These are phyloP conservation scores for Trachymyrmex septentrionalis DNA, from an alignment of 1,140 invertebrate genomes.

Conservation along the genomic window DNA sequence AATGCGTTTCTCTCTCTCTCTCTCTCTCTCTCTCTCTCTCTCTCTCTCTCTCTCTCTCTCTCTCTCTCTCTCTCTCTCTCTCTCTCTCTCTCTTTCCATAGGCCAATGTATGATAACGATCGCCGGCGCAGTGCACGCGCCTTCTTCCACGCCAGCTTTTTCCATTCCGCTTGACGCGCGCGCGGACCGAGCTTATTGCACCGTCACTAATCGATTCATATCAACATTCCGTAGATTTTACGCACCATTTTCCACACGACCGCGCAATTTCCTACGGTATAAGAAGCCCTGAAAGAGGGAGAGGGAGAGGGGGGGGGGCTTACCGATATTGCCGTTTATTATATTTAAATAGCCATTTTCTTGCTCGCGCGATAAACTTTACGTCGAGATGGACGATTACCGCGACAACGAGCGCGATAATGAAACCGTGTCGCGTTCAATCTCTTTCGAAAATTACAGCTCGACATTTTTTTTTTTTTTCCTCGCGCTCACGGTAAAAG, in stretches of 20 bases:
- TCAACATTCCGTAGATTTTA: conserved; percentile 23
- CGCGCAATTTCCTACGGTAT: conserved; percentile 30
- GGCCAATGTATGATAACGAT: conserved; percentile 49
- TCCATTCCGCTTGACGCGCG: neutral
- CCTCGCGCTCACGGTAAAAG: neutral
- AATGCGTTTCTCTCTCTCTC: conserved; percentile 40
- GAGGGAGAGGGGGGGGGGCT: neutral
- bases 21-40: neutral
- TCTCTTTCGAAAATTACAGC: neutral
- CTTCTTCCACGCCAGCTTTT: neutral
- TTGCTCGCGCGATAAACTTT: conserved; percentile 2
- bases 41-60: neutral
- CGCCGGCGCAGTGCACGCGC: conserved; percentile 7
- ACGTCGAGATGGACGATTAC: neutral
- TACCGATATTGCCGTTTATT: conserved; percentile 8
- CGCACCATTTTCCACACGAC: conserved; percentile 42
- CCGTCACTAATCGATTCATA: conserved; percentile 66
- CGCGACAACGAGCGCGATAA: neutral
- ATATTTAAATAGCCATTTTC: conserved; percentile 18
- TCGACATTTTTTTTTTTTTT: neutral
- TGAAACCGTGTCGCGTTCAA: neutral
- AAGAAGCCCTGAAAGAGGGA: neutral
- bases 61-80: neutral
- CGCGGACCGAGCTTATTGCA: conserved; percentile 46
- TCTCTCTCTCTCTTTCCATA: neutral